Evolutionary conservation across 1,140 invertebrate genomes (phyloP).

Genomic region (Brachionus koreanus): DNA sequence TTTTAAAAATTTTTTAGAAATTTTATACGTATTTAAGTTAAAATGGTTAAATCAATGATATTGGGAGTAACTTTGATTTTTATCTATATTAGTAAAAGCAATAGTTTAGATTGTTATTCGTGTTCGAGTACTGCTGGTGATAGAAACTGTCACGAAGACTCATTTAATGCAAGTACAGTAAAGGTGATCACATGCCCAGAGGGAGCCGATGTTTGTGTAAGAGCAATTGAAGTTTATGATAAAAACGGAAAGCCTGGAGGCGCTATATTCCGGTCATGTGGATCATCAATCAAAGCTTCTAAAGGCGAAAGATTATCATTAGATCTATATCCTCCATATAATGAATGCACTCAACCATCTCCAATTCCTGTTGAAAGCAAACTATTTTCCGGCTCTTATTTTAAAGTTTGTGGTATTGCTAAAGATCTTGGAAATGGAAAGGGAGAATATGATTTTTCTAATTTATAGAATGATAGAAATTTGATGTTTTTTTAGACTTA

Average conservation of each 20-base stretch:
- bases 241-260: constrained; percentile 16
- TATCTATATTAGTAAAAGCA: neutral
- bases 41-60: neutral
- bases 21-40: too few relatives aligned
- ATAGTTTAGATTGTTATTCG: neutral
- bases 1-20: too few relatives aligned
- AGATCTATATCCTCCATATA: constrained; percentile 1
- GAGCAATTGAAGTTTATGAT: constrained; percentile 18
- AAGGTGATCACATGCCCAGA: constrained; percentile 10
- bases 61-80: neutral
- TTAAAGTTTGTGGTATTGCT: neutral
- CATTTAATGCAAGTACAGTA: constrained; percentile 18
- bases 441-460: constrained; percentile 19
- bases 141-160: constrained; percentile 9
- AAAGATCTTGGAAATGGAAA: constrained; percentile 20
- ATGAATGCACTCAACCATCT: neutral
- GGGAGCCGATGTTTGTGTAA: neutral
- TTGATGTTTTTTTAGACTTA: neutral
- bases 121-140: constrained; percentile 23
- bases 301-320: neutral
- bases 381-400: neutral
- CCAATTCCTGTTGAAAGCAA: neutral
- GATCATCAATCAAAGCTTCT: neutral
- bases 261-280: constrained; percentile 20
- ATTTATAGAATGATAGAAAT: neutral